A percentile compares a stretch with the other conserved stretches of the same genome.
phyloP scores from a whole-genome alignment of 2,888 invertebrate genomes.

The Perithous albicinctus region DNA sequence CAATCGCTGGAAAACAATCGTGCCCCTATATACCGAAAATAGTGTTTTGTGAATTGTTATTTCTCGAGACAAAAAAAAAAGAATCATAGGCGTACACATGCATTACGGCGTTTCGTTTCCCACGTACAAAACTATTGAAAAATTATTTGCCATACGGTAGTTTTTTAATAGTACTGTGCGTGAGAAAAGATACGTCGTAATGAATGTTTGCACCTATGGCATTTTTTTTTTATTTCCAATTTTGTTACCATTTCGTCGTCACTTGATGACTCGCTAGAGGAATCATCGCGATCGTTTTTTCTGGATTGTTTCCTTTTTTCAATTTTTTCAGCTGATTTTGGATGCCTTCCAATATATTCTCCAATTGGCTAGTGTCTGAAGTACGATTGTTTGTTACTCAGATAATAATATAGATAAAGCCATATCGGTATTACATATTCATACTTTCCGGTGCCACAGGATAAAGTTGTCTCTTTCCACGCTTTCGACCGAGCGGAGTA shows the following conservation, averaged over 20 bases:
- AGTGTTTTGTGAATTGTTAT: no score
- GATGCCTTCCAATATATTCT: not conserved
- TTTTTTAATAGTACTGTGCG: no score
- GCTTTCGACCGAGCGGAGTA: not conserved
- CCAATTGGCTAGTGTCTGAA: not conserved
- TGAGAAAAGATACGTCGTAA: no score
- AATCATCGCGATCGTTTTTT: slow-evolving; percentile 10
- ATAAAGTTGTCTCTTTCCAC: not conserved
- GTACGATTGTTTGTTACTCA: no score
- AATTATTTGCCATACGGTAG: no score
- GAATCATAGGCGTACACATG: no score
- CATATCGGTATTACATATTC: not conserved
- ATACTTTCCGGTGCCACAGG: not conserved
- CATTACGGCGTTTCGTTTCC: no score
- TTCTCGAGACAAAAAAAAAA: no score
- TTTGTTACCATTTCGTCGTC: slow-evolving; percentile 29
- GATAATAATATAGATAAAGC: not conserved
- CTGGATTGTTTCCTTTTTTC: slow-evolving; percentile 13
- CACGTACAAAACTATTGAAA: no score
- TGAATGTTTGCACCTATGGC: no score
- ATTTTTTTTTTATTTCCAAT: slow-evolving; percentile 1
- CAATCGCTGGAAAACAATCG: no score
- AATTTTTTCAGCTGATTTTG: slow-evolving; percentile 3
- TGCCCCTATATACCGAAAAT: no score
- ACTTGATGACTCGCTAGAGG: slow-evolving; percentile 12